Base-by-base conservation (phyloP, 2,797 vertebrate genomes). In the Sebastes oblongus region DNA sequence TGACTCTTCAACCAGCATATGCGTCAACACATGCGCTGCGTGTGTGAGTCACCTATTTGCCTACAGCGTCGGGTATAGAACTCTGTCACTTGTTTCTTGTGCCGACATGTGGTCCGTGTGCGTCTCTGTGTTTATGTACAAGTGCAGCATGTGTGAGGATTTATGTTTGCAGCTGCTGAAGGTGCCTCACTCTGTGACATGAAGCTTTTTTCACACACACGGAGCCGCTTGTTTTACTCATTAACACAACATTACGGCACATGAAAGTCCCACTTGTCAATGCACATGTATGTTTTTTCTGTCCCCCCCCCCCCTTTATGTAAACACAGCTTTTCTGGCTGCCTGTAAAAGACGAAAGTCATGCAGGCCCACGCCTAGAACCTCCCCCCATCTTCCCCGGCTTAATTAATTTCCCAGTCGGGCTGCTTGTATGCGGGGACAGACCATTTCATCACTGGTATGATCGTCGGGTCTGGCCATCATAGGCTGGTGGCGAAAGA, bases 401-500 rank as follows among this genome's bases (percentile, higher is more conserved):
- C 13, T 78, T 84, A 88, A 89, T 87, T 83, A 72, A 87, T 90
- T 91, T 80, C 68, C 80, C 67, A 80, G 72, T 85, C 79, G 78
- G 74, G 39, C 66, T 72, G 82, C 86, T 83, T 90, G 80, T 77
- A 74, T 27, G 25, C 10, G 24, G 75, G 67, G 88, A 83, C 82
- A 87, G 82, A 77, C 62, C 78, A 74, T 90, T 91, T 92, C 86
- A 91, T 89, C 80, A 66, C 85, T 5, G 25, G 75, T 54, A 25
- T 59, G 77, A 86, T 89, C 24, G n/a, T 36, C 54, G 58, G 66
- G 78, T 80, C 81, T 72, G 72, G 72, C 78, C 81, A 8, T 86
- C 91, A 90, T 88, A 64, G 67, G 66, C 72, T 83, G 77, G 90
- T 85, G 90, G 62, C 1, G 87, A 93, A 84, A 90, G 92, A 92